Evolutionary conservation across 2,797 vertebrate species (phyloP).

Genomic region (Aulostomus chinensis): DNA sequence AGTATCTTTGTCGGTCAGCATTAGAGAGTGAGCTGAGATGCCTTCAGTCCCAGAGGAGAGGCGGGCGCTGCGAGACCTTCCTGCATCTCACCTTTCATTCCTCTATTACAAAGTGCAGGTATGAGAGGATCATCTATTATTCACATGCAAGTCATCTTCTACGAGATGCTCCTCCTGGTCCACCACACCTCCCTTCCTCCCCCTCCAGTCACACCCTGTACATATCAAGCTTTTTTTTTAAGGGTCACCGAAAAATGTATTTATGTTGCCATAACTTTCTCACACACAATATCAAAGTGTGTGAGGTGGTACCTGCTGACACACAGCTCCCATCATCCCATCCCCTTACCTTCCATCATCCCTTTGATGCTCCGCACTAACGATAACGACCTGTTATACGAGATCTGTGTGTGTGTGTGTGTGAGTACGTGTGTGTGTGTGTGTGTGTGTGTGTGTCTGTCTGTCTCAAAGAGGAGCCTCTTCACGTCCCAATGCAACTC

Average conservation of each 20-base stretch:
- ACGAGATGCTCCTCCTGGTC: constrained; percentile 17
- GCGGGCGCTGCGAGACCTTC: background rate
- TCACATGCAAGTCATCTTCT: constrained; percentile 55
- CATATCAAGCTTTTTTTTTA: no score
- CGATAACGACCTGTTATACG: constrained; percentile 12
- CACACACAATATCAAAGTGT: no score
- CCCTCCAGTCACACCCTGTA: background rate
- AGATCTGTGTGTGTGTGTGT: constrained; percentile 20
- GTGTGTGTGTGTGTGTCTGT: constrained; percentile 7
- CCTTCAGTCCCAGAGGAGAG: background rate
- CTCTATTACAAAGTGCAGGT: constrained; percentile 60
- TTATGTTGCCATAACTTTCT: no score
- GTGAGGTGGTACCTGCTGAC: no score
- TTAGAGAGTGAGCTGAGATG: background rate
- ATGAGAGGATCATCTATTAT: constrained; percentile 68
- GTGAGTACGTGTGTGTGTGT: constrained; percentile 11
- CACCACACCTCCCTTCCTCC: background rate
- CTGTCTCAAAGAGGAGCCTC: constrained; percentile 39
- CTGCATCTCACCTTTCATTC: constrained; percentile 61
- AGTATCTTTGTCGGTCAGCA: background rate
- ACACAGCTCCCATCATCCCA: background rate
- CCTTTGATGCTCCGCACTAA: background rate
- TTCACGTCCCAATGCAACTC: constrained; percentile 34
- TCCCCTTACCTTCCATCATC: constrained; percentile 63
- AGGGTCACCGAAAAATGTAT: no score